A percentile compares a stretch with the other conserved stretches of the same genome.
Evolutionary conservation across 2,113 vertebrate genomes (phyloP).

Genomic region (Gasterosteus aculeatus): DNA sequence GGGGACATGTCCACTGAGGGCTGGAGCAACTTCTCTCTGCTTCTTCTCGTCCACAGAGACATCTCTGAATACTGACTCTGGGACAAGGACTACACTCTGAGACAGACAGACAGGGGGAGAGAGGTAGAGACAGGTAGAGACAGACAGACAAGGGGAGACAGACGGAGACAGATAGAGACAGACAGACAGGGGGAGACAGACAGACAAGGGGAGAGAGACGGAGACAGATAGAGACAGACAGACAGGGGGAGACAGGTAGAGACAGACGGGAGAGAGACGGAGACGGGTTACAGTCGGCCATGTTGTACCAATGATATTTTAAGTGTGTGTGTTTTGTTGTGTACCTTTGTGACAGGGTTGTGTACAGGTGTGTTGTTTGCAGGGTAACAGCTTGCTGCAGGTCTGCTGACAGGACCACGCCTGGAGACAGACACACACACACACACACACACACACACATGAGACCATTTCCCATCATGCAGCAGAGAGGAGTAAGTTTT

Average conservation of each 20-base stretch:
- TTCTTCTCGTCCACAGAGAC: conserved; percentile 87
- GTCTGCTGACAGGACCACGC: conserved; percentile 88
- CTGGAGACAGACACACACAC: conserved; percentile 44
- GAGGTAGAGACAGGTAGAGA: conserved; percentile 28
- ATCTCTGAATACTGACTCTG: conserved; percentile 89
- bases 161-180: too few relatives aligned
- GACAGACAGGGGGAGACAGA: too few relatives aligned
- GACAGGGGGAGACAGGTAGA: too few relatives aligned
- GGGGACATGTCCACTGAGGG: conserved; percentile 89
- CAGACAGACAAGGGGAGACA: conserved; percentile 3
- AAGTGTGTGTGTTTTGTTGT: background rate
- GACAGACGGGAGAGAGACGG: too few relatives aligned
- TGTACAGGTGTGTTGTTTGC: conserved; percentile 85
- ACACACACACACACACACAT: background rate
- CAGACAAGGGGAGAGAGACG: too few relatives aligned
- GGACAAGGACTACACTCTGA: conserved; percentile 88
- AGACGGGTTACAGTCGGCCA: conserved; percentile 1
- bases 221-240: too few relatives aligned
- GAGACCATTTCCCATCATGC: background rate
- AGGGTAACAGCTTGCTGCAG: conserved; percentile 83
- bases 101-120: background rate
- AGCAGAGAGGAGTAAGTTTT: background rate
- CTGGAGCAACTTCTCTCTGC: conserved; percentile 89
- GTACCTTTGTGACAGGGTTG: conserved; percentile 69
- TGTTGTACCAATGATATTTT: background rate